Base-by-base conservation (phyloP, 2,113 vertebrate genomes). In the Arothron firmamentum region DNA sequence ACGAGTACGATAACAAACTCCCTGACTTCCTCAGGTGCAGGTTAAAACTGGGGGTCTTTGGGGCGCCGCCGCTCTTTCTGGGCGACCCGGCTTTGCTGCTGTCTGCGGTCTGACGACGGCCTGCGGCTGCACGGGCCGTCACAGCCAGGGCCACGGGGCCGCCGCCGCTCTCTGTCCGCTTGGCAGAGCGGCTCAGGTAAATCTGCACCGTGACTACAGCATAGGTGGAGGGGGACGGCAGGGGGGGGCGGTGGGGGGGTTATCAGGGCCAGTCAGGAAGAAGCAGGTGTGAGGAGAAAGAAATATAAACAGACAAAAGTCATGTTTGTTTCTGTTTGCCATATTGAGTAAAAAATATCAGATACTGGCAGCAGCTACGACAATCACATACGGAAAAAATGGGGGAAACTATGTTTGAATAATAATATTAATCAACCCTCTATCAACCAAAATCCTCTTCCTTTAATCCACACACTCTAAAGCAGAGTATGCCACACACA, bases 151-250 rank as follows among this genome's bases (percentile, higher is more conserved):
- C 73, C 2, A 65, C 70, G 20, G 74, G 85, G 81, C 72, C 18
- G 59, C 89, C 45, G 49, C 80, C 69, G 85, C 75, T 80, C 65
- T 81, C 87, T 75, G 79, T 88, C 76, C 70, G 74, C 81, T 89
- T 73, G 86, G 90, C 62, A 21, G 85, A 75, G 62, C 65, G 87
- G 82, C 84, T 86, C 88, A 92, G 88, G 87, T 87, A 89, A 75
- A 90, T 80, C 92, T 91, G 91, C 41, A 91, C 90, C 70, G 79
- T 90, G 86, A 93, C 91, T 92, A 87, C 31, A 56, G 59, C 66
- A 85, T 65, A 50, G 73, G 42, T 13, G 62, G 58, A 47, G 51
- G 20, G 13, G 75, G 78, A 83, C 31, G 82, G 79, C 81, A 81
- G 72, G 58, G 62, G 58, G 62, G 63, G 84, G 31, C 54, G 79